Evolutionary conservation across 2,113 vertebrate genomes (phyloP).

Genomic region (Tachuris rubrigastra): DNA sequence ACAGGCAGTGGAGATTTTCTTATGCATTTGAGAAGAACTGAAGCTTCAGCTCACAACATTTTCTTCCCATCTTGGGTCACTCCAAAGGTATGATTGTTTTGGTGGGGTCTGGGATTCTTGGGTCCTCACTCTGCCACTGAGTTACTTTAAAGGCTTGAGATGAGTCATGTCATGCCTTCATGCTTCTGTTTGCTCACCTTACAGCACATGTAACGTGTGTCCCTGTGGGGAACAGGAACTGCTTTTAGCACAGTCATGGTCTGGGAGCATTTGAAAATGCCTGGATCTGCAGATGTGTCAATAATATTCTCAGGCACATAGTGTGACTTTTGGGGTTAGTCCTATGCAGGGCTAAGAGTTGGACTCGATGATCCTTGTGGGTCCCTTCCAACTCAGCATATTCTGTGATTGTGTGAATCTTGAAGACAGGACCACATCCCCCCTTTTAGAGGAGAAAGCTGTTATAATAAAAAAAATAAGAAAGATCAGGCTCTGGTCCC

Average conservation of each 20-base stretch:
- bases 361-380: not conserved
- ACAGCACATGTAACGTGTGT: not conserved
- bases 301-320: not conserved
- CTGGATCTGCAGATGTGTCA: not conserved
- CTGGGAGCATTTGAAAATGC: not conserved
- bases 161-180: not conserved
- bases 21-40: not conserved
- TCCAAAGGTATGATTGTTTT: not conserved
- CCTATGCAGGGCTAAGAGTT: not conserved
- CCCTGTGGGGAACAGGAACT: not conserved
- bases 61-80: not conserved
- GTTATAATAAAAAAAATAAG: not conserved
- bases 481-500: not conserved
- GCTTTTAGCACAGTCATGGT: not conserved
- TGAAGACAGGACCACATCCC: not conserved
- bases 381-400: not conserved
- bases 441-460: not conserved
- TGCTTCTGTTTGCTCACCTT: not conserved
- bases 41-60: not conserved
- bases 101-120: not conserved
- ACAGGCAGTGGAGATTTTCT: not conserved
- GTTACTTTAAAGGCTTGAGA: not conserved
- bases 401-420: not conserved
- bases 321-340: not conserved
- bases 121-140: not conserved